phyloP scores from a whole-genome alignment of 1,140 invertebrate genomes.

The Cotesia chilonis region DNA sequence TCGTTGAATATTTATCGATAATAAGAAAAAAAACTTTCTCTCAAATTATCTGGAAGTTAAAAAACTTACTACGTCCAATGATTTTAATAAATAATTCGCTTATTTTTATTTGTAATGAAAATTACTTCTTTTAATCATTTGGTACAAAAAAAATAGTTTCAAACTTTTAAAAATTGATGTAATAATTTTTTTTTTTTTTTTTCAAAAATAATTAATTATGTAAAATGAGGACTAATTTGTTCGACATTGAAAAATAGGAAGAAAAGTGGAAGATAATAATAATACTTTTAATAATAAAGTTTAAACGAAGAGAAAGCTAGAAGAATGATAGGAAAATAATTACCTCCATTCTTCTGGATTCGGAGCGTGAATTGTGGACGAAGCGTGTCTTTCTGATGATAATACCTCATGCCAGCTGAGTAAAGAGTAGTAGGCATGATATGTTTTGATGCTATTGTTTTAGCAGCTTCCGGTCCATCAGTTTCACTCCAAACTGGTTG shows the following conservation, averaged over 20 bases:
- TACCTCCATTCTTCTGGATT: slow-evolving; percentile 80
- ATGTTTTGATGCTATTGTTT: slow-evolving; percentile 80
- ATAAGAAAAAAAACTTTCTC: too few species aligned
- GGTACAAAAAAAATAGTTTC: too few species aligned
- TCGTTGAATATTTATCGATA: too few species aligned
- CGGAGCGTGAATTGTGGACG: slow-evolving; percentile 66
- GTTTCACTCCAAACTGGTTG: slow-evolving; percentile 67
- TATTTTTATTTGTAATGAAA: too few species aligned
- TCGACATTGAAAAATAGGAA: too few species aligned
- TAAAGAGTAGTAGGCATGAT: slow-evolving; percentile 80
- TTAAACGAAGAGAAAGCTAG: not conserved
- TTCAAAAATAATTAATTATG: slow-evolving; percentile 1
- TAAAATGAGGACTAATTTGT: too few species aligned
- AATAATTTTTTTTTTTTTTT: slow-evolving; percentile 3
- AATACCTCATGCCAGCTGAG: slow-evolving; percentile 85
- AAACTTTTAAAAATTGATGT: too few species aligned
- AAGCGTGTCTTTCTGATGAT: slow-evolving; percentile 81
- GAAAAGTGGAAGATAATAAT: too few species aligned
- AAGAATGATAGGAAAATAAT: slow-evolving; percentile 44
- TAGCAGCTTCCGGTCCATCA: slow-evolving; percentile 70
- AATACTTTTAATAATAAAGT: too few species aligned
- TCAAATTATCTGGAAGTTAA: not conserved
- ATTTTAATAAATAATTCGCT: too few species aligned
- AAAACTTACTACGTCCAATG: not conserved
- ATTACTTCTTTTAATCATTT: too few species aligned